A percentile compares a stretch with the other conserved stretches of the same genome.
Conservation (phyloP, 2,797 vertebrate genomes). For the Syngnathus rostellatus region DNA sequence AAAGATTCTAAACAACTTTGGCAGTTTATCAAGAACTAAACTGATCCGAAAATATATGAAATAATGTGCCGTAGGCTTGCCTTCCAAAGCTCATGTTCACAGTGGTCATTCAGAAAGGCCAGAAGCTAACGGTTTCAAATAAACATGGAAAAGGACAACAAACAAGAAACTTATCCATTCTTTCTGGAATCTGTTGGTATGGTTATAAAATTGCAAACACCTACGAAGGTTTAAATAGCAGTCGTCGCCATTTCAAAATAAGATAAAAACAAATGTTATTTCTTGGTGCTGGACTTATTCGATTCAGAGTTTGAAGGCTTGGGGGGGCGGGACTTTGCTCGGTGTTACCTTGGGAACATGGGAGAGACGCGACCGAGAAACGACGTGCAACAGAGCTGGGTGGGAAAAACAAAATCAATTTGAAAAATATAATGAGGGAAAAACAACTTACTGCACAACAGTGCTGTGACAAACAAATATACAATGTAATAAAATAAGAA, state of each 20-base stretch:
- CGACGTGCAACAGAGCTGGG: conserved; percentile 65
- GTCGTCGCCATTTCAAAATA: conserved; percentile 88
- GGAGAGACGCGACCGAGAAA: conserved; percentile 63
- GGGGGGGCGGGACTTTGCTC: conserved; percentile 57
- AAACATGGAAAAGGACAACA: conserved; percentile 55
- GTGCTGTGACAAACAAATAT: neutral
- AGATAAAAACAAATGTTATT: conserved; percentile 45
- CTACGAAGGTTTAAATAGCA: conserved; percentile 85
- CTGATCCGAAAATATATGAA: conserved; percentile 66
- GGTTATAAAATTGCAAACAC: conserved; percentile 99
- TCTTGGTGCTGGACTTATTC: conserved; percentile 64
- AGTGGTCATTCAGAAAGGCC: conserved; percentile 97
- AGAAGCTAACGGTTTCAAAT: conserved; percentile 70
- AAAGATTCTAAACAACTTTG: conserved; percentile 80
- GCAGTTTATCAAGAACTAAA: conserved; percentile 84
- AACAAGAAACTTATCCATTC: conserved; percentile 72
- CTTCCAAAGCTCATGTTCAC: conserved; percentile 91
- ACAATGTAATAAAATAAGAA: neutral
- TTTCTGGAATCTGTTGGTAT: conserved; percentile 81
- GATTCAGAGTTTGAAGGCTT: conserved; percentile 69
- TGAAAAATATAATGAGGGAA: neutral
- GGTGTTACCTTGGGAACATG: conserved; percentile 59
- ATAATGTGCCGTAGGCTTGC: conserved; percentile 76
- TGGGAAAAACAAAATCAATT: conserved; percentile 37
- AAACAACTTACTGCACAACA: neutral